Evolutionary conservation across 2,113 vertebrate species (phyloP).

Genomic region (Deroptyus accipitrinus): DNA sequence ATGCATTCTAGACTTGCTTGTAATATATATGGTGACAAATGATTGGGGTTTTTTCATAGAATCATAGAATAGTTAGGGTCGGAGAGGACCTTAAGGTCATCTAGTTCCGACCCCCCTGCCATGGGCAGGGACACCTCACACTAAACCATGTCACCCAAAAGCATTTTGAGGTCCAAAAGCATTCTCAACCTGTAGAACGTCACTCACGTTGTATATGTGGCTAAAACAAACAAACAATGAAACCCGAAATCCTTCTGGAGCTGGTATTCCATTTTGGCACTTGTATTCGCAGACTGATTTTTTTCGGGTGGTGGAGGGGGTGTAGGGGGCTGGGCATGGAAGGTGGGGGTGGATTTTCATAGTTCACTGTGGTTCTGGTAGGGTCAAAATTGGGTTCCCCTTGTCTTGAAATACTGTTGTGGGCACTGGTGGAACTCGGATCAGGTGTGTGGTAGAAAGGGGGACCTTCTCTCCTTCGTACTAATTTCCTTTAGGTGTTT

Average conservation of each 20-base stretch:
- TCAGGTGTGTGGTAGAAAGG: neutral
- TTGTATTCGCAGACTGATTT: neutral
- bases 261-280: neutral
- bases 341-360: neutral
- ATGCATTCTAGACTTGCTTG: neutral
- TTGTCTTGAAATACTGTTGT: neutral
- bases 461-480: neutral
- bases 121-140: too few relatives aligned
- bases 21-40: neutral
- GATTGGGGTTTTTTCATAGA: neutral
- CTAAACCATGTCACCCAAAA: too few relatives aligned
- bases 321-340: neutral
- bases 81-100: too few relatives aligned
- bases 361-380: neutral
- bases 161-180: neutral
- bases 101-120: too few relatives aligned
- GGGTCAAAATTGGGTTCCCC: neutral
- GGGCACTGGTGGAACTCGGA: neutral
- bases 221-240: neutral
- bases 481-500: neutral
- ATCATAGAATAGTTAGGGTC: too few relatives aligned
- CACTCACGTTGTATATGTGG: too few relatives aligned
- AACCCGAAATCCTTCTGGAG: neutral
- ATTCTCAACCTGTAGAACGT: neutral
- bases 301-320: accelerated